Base-by-base conservation (phyloP, 2,888 invertebrate genomes). In the Troglohyphantes excavatus region DNA sequence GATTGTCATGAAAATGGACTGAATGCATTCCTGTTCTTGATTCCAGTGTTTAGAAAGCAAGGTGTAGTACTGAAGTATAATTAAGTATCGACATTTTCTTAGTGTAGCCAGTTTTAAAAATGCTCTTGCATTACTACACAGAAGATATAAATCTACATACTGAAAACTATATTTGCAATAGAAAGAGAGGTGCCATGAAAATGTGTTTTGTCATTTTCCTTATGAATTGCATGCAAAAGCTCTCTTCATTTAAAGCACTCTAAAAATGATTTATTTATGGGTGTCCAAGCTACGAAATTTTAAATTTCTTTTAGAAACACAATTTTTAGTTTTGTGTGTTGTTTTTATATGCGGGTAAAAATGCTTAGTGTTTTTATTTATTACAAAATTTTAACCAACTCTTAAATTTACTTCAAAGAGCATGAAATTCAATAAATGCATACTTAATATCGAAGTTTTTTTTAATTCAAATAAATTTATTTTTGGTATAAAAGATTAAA, bases 1-100 rank as follows among this genome's bases (percentile, higher is more conserved):
- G 91, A 92, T 93, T 85, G 93, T 94, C 0, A 92, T 92, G 91
- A 92, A 91, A 65, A 89, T 91, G 86, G 91, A 90, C 27, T 90
- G 33, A 91, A 72, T 21, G 53, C 5, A 27, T 43, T 53, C n/a
- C 13, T 63, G 19, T 65, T 65, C 33, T 26, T 33, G 33, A 46
- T 26, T 73, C 68, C 26, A 39, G 27, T 39, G 21, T 73, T 63
- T 83, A 63, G 83, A 43, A 73, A 59, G 21, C 73, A 21, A 65
- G n/a, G 73, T 73, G 73, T 73, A 83, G 83, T 39, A 27, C 11
- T 73, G 63, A 65, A 53, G 68, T 81, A 21, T 21, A 81, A 68
- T 81, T 68, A 67, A 23, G 21, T 68, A 67, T 9, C 29, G 33
- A 21, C 23, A 39, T 29, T 81, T 81, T 81, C 53, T 46, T 81